These are phyloP conservation scores for Ephialtes manifestator DNA, from an alignment of 2,888 invertebrate genomes.

Conservation along the genomic window DNA sequence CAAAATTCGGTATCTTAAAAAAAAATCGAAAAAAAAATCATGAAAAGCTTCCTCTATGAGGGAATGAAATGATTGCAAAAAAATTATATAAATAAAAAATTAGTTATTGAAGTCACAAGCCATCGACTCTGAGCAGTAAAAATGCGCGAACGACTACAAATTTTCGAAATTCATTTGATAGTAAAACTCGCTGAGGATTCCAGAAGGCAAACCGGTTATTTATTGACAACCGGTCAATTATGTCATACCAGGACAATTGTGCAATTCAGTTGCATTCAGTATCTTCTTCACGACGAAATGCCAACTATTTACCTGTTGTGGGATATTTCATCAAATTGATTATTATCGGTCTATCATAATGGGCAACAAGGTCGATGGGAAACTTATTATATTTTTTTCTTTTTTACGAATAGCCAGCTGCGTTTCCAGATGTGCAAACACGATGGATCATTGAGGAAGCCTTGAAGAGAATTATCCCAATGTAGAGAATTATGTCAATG, in stretches of 20 bases:
- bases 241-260: background rate
- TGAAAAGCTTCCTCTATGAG: too few species aligned
- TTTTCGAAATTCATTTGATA: background rate
- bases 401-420: background rate
- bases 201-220: constrained; percentile 22
- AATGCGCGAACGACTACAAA: background rate
- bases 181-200: background rate
- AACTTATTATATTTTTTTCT: background rate
- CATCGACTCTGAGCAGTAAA: background rate
- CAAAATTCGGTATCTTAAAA: too few species aligned
- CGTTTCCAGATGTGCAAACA: background rate
- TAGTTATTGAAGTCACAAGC: background rate
- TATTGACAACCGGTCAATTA: too few species aligned
- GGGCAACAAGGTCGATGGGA: background rate
- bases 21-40: too few species aligned
- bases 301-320: background rate
- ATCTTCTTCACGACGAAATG: constrained; percentile 13
- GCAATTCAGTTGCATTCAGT: constrained; percentile 37
- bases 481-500: background rate
- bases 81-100: too few species aligned
- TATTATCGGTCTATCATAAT: background rate
- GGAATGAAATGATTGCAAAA: too few species aligned
- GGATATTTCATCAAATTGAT: constrained; percentile 14
- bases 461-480: background rate
- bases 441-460: constrained; percentile 1